Percentiles rank a stretch among this genome's conserved stretches.
phyloP scores from a whole-genome alignment of 2,888 invertebrate genomes.

The Altica lythri region DNA sequence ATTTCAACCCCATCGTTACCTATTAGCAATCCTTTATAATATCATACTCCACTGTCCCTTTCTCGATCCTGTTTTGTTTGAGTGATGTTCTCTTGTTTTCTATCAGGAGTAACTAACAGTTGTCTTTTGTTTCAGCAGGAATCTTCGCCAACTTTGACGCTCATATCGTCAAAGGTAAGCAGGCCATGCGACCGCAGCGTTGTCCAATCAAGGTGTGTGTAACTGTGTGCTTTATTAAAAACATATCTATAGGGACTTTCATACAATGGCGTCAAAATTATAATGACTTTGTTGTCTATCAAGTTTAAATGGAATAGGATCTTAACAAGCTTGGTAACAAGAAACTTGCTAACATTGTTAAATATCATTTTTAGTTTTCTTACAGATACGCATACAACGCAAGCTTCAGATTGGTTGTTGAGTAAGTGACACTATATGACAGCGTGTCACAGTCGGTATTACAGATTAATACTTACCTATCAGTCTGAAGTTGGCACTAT shows the following conservation, averaged over 20 bases:
- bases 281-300: no score
- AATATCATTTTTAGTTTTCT: no score
- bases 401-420: no score
- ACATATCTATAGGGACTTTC: slow-evolving; percentile 8
- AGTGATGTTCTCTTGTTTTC: slow-evolving; percentile 8
- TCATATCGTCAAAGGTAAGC: slow-evolving; percentile 78
- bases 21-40: no score
- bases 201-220: slow-evolving; percentile 60
- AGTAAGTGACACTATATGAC: no score
- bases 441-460: no score
- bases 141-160: slow-evolving; percentile 77
- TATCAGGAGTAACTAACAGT: slow-evolving; percentile 32
- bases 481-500: no score
- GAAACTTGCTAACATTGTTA: no score
- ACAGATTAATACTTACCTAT: not conserved
- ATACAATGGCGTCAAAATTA: not conserved
- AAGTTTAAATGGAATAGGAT: no score
- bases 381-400: no score
- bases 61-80: not conserved
- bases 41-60: not conserved
- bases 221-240: slow-evolving; percentile 45
- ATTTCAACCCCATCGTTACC: slow-evolving; percentile 1
- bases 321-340: no score
- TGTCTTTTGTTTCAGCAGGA: slow-evolving; percentile 74
- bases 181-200: slow-evolving; percentile 59